A percentile compares a stretch with the other conserved stretches of the same genome.
Evolutionary conservation across 2,888 invertebrate species (phyloP).

Genomic region (Macaria notata): DNA sequence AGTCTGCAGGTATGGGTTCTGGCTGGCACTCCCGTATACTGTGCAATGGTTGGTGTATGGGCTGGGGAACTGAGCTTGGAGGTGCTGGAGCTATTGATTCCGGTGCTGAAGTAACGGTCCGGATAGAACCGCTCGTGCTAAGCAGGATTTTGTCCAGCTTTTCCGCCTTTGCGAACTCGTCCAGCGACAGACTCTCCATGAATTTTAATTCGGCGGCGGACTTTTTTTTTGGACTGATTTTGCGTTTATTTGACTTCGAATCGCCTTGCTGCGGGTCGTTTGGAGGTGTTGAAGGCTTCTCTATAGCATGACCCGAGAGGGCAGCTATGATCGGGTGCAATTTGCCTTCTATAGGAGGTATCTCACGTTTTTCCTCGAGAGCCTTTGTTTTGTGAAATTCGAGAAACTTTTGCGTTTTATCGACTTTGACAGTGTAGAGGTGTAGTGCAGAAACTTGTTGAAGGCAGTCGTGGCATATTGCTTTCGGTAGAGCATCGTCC

Average conservation of each 20-base stretch:
- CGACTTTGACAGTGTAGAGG: slow-evolving; percentile 70
- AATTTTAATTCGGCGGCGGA: slow-evolving; percentile 61
- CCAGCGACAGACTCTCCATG: slow-evolving; percentile 69
- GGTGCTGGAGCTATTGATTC: no score
- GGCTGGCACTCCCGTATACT: slow-evolving; percentile 23
- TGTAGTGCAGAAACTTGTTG: slow-evolving; percentile 68
- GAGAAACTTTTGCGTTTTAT: slow-evolving; percentile 73
- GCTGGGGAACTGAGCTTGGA: background rate
- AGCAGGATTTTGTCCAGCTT: slow-evolving; percentile 62
- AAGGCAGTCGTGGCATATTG: slow-evolving; percentile 76
- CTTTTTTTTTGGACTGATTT: slow-evolving; percentile 51
- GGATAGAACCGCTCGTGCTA: slow-evolving; percentile 26
- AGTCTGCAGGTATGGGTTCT: slow-evolving; percentile 35
- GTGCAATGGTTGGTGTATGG: background rate
- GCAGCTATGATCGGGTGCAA: slow-evolving; percentile 48
- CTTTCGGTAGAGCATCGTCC: slow-evolving; percentile 73
- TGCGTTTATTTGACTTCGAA: slow-evolving; percentile 44
- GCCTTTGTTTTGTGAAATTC: slow-evolving; percentile 66
- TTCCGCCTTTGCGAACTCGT: slow-evolving; percentile 67
- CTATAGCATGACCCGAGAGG: slow-evolving; percentile 46
- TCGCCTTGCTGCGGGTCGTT: slow-evolving; percentile 64
- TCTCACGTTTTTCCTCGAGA: slow-evolving; percentile 49
- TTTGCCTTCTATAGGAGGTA: slow-evolving; percentile 36
- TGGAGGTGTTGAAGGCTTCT: slow-evolving; percentile 37
- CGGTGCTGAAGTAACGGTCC: no score